phyloP scores from a whole-genome alignment of 2,888 invertebrate genomes.

The Cremastinae sp. region DNA sequence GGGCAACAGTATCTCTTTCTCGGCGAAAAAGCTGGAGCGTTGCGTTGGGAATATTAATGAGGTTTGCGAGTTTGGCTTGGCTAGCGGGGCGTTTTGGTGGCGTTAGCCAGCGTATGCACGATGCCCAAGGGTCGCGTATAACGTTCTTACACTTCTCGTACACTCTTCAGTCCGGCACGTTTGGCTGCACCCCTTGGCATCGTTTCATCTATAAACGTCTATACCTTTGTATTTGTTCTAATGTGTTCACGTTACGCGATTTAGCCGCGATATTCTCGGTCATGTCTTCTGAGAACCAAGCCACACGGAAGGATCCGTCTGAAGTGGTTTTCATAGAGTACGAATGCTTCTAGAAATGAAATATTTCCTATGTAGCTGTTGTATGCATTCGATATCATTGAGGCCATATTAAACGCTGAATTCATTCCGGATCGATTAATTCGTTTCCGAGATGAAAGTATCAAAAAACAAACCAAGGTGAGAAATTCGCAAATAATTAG shows the following conservation, averaged over 20 bases:
- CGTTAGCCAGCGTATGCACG: slow-evolving; percentile 37
- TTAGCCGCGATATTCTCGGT: slow-evolving; percentile 20
- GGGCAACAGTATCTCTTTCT: slow-evolving; percentile 75
- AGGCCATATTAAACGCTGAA: no score
- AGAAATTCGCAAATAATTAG: slow-evolving; percentile 12
- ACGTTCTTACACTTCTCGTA: slow-evolving; percentile 52
- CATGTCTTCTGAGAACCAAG: slow-evolving; percentile 46
- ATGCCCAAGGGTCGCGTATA: slow-evolving; percentile 51
- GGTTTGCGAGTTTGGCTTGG: slow-evolving; percentile 56
- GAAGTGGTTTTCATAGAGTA: slow-evolving; percentile 42
- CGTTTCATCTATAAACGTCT: slow-evolving; percentile 54
- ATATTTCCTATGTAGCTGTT: neutral
- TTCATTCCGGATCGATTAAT: no score
- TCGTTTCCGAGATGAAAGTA: no score
- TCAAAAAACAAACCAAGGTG: no score
- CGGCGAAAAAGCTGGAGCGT: slow-evolving; percentile 76
- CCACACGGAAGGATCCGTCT: slow-evolving; percentile 13
- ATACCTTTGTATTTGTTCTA: slow-evolving; percentile 34
- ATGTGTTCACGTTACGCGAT: slow-evolving; percentile 29
- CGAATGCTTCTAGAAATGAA: slow-evolving; percentile 32
- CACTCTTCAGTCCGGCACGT: slow-evolving; percentile 65
- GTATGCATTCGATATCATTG: neutral
- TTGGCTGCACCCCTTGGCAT: slow-evolving; percentile 68
- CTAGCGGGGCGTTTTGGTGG: slow-evolving; percentile 13
- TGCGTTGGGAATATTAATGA: slow-evolving; percentile 77